These are phyloP conservation scores for Argentina silus DNA, from an alignment of 2,797 vertebrate species.

Conservation along the genomic window DNA sequence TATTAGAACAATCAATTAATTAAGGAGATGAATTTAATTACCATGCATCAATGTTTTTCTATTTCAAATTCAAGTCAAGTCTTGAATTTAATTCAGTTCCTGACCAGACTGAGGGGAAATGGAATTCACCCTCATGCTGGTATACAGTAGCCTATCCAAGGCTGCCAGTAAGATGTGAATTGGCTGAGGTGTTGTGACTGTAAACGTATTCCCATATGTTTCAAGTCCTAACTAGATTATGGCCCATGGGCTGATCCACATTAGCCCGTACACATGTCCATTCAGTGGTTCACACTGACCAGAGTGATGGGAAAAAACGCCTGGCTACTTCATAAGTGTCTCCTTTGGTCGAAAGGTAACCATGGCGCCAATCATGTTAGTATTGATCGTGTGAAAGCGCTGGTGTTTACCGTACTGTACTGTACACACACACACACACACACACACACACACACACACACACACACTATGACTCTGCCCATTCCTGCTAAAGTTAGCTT, in stretches of 20 bases:
- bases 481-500: slow-evolving; percentile 8
- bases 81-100: not conserved
- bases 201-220: slow-evolving; percentile 70
- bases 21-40: too few relatives aligned
- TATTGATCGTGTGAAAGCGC: slow-evolving; percentile 57
- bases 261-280: slow-evolving; percentile 61
- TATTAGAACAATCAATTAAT: too few relatives aligned
- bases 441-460: too few relatives aligned
- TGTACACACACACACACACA: slow-evolving; percentile 14
- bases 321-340: slow-evolving; percentile 38
- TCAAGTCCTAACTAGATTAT: slow-evolving; percentile 80
- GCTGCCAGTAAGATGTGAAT: slow-evolving; percentile 64
- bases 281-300: slow-evolving; percentile 43
- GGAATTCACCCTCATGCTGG: too few relatives aligned
- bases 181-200: slow-evolving; percentile 52
- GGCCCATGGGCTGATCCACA: slow-evolving; percentile 59
- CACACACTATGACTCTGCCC: too few relatives aligned
- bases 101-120: not conserved
- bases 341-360: slow-evolving; percentile 40
- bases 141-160: slow-evolving; percentile 30
- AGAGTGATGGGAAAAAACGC: slow-evolving; percentile 48
- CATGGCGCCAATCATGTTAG: slow-evolving; percentile 66
- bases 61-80: too few relatives aligned
- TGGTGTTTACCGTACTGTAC: slow-evolving; percentile 50
- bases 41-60: too few relatives aligned